phyloP scores from a whole-genome alignment of 1,140 invertebrate genomes.

The Dendroctonus ponderosae region DNA sequence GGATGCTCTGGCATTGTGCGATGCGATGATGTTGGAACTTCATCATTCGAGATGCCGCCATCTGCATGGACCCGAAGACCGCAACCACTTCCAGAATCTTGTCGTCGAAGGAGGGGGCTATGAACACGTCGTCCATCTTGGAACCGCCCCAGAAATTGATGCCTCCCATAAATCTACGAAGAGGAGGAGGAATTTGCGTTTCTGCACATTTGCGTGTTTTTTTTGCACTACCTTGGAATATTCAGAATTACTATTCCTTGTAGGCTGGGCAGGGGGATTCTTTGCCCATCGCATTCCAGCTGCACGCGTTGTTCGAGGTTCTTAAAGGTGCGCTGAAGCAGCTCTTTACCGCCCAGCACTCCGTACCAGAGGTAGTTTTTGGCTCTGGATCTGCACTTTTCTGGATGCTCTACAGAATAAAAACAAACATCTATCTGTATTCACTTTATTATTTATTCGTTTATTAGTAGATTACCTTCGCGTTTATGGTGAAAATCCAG shows the following conservation, averaged over 20 bases:
- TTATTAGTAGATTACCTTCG: slow-evolving; percentile 55
- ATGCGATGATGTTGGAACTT: slow-evolving; percentile 96
- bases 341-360: slow-evolving; percentile 90
- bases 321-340: slow-evolving; percentile 88
- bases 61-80: slow-evolving; percentile 94
- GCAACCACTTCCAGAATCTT: slow-evolving; percentile 92
- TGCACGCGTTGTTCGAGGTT: slow-evolving; percentile 95
- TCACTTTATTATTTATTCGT: neutral
- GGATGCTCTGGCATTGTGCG: slow-evolving; percentile 91
- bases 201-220: neutral
- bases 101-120: slow-evolving; percentile 89
- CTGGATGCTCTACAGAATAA: slow-evolving; percentile 76
- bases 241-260: slow-evolving; percentile 97
- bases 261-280: slow-evolving; percentile 87
- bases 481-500: slow-evolving; percentile 97
- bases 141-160: slow-evolving; percentile 98
- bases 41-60: slow-evolving; percentile 91
- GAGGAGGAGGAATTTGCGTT: too few relatives aligned
- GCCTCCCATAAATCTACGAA: slow-evolving; percentile 89
- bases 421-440: slow-evolving; percentile 1
- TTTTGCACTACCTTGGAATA: slow-evolving; percentile 79
- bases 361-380: slow-evolving; percentile 99
- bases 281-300: slow-evolving; percentile 87
- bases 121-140: slow-evolving; percentile 84
- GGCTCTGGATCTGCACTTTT: slow-evolving; percentile 91